Base-by-base conservation (phyloP, 2,113 vertebrate species). In the Ochotona princeps region DNA sequence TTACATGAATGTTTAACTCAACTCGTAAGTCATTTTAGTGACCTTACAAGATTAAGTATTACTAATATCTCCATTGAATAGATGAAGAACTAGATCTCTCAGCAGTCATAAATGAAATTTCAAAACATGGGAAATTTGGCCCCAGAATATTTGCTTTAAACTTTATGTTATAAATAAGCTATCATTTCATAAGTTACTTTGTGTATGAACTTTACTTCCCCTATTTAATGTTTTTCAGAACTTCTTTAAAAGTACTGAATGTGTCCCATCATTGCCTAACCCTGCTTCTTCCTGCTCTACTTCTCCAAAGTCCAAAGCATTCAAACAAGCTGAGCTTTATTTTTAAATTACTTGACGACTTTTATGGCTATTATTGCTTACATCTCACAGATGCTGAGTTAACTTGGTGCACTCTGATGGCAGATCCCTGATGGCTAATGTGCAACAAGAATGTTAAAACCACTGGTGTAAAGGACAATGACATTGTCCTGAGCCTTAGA, bases 121-220 rank as follows among this genome's bases (percentile, higher is more conserved):
- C 21, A 75, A 57, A 78, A 78, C 21, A 57, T 26, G 90, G 28
- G 63, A 91, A 73, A 18, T 92, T 84, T 90, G 76, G 4, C 73
- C 73, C 51, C 20, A 61, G 23, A 75, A 47, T 79, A 26, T 18
- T 49, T 79, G 25, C 15, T 83, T 26, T 92, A 87, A 87, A 66
- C 47, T 44, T 38, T 51, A 4, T 84, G 17, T 69, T 69, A 65
- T 67, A 93, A 60, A 49, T 79, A 79, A 94, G 25, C 49, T 44
- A 17, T 78, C 82, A 89, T 80, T 94, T 89, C 67, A 18, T 74
- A 75, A 76, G 20, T 72, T 84, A 66, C 66, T 85, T 86, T 80
- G 23, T 54, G 9, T n/a, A 75, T 44, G 38, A 26, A 12, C 8
- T 49, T 88, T 67, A 85, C 49, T 32, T 66, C 18, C 44, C 18